Percentiles rank a stretch among this genome's conserved stretches.
These are phyloP conservation scores for Macaria notata DNA, from an alignment of 2,888 invertebrate genomes.

Conservation along the genomic window DNA sequence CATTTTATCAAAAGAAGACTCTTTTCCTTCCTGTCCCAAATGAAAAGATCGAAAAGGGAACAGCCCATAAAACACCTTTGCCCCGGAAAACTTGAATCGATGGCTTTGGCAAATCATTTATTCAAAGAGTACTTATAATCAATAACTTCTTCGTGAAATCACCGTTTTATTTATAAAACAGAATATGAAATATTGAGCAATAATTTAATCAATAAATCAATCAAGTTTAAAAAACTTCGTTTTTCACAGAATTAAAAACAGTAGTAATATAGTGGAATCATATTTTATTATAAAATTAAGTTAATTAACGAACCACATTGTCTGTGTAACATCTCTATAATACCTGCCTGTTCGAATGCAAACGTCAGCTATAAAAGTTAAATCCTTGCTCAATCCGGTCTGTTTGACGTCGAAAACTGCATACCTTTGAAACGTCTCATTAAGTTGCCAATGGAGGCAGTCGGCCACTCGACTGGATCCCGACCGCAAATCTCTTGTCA, in stretches of 20 bases:
- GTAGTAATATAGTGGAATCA: too few relatives aligned
- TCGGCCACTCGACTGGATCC: slow-evolving; percentile 48
- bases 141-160: too few relatives aligned
- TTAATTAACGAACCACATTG: too few relatives aligned
- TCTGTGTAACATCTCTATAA: too few relatives aligned
- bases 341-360: too few relatives aligned
- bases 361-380: not conserved
- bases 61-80: slow-evolving; percentile 63
- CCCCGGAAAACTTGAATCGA: slow-evolving; percentile 49
- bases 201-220: too few relatives aligned
- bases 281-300: too few relatives aligned
- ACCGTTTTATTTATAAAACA: too few relatives aligned
- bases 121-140: not conserved
- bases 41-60: slow-evolving; percentile 69
- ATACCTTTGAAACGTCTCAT: slow-evolving; percentile 28
- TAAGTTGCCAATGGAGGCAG: slow-evolving; percentile 38
- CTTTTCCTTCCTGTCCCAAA: slow-evolving; percentile 66
- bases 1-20: slow-evolving; percentile 75
- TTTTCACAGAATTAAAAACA: too few relatives aligned
- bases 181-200: too few relatives aligned
- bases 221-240: too few relatives aligned
- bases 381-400: not conserved
- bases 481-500: slow-evolving; percentile 66
- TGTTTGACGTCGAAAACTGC: slow-evolving; percentile 10
- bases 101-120: slow-evolving; percentile 14